Percentiles rank a stretch among this genome's conserved stretches.
Conservation (phyloP, 1,140 invertebrate genomes). For the Sitobion miscanthi region DNA sequence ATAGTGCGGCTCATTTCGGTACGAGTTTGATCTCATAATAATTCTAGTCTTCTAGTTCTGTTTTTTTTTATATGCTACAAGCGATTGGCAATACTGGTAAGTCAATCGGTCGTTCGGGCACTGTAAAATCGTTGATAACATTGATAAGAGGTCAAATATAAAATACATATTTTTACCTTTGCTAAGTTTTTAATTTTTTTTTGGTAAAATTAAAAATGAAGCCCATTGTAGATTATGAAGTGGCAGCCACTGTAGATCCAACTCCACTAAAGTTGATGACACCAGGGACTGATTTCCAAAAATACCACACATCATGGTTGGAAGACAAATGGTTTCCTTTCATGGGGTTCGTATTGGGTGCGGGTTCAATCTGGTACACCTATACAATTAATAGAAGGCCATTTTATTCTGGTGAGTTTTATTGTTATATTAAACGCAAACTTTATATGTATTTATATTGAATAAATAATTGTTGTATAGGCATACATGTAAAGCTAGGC, state of each 20-base stretch:
- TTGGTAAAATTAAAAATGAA: slow-evolving; percentile 24
- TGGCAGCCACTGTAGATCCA: background rate
- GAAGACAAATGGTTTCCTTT: slow-evolving; percentile 53
- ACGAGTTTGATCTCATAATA: no score
- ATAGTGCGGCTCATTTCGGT: no score
- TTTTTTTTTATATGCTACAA: no score
- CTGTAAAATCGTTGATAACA: background rate
- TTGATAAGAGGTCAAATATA: slow-evolving; percentile 27
- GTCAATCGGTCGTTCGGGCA: background rate
- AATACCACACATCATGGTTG: slow-evolving; percentile 42
- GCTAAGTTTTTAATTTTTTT: background rate
- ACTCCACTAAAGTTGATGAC: slow-evolving; percentile 31
- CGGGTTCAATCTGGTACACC: background rate
- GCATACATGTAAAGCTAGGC: background rate
- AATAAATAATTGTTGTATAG: slow-evolving; percentile 4
- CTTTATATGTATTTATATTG: background rate
- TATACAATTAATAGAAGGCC: background rate
- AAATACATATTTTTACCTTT: background rate
- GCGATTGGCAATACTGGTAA: background rate
- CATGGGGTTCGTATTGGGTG: slow-evolving; percentile 31
- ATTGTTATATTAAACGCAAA: background rate
- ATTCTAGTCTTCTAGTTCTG: no score
- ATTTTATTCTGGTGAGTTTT: slow-evolving; percentile 6
- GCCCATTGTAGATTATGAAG: slow-evolving; percentile 35
- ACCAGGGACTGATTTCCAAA: background rate